Conservation (phyloP, 2,113 vertebrate genomes). For the Bubo scandiacus region DNA sequence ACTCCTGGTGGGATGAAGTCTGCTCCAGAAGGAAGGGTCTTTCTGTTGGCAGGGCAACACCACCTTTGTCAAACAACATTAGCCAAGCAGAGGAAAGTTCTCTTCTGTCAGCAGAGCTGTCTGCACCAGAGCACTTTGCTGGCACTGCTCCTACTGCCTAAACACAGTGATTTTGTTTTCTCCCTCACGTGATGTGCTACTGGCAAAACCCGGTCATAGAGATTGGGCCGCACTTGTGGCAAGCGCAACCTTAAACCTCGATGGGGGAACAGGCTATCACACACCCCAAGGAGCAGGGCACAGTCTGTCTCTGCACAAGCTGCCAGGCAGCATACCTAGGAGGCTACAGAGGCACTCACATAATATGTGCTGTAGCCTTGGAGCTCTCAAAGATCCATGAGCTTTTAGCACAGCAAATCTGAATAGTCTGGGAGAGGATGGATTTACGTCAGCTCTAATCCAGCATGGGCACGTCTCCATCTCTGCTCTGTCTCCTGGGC, state of each 20-base stretch:
- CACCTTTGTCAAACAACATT: not conserved
- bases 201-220: not conserved
- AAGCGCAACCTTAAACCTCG: not conserved
- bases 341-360: not conserved
- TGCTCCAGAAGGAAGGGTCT: not conserved
- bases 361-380: not conserved
- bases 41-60: not conserved
- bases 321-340: not conserved
- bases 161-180: not conserved
- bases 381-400: not conserved
- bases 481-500: not conserved
- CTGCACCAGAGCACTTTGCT: not conserved
- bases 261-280: not conserved
- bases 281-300: not conserved
- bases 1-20: not conserved
- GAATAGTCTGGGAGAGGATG: not conserved
- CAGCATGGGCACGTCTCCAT: not conserved
- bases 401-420: not conserved
- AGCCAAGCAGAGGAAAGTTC: not conserved
- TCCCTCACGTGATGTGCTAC: not conserved
- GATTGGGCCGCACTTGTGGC: not conserved
- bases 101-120: not conserved
- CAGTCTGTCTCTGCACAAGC: not conserved
- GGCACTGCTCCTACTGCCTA: not conserved
- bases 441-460: not conserved